Evolutionary conservation across 30 jellyfish, hydroid and myxozoan genomes (phyloP), one percentile per base, ranked within the genome.

Genomic region (Cassiopea xamachana): DNA sequence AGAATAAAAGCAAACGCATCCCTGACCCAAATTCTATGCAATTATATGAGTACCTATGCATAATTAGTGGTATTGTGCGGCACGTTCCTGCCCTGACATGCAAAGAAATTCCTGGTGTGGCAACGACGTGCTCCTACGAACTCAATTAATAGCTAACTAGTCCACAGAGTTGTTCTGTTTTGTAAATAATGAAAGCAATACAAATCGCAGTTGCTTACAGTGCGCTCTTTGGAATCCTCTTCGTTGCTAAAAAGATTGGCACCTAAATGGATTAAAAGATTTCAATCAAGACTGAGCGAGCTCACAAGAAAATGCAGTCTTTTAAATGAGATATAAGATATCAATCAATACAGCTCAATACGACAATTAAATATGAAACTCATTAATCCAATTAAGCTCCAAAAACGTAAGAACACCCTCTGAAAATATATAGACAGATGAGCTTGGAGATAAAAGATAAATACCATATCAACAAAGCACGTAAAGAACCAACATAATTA

Each of bases 191-290:
- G 27, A 14, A 17, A 13, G 4, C 74, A 4, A 62, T 8, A 62
- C 16, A 19, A 1, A 12, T 47, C 44, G 27, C 45, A 50, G 8
- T 78, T 39, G 7, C 87, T 78, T 60, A 78, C 87, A 27, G 75
- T 19, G 69, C 51, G 19, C 15, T 78, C 87, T 16, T 78, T 78
- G 3, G 74, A 1, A 14, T 64, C 59, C 74, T 55, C 70, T 44
- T 48, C 77, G 14, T 69, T 76, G 39, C 87, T 70, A 51, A 82
- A 69, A 27, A 82, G 83, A 71, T 69, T 71, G 43, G 90, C 62
- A 12, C 73, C 90, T 82, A 46, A 48, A 79, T 43, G 48, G 60
- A 77, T 46, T 62, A 62, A 13, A 6, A 62, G 74, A 62, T 62
- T 17, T 62, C 10, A 4, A 51, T 62, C 4, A 62, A 62, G 43